Evolutionary conservation across 2,797 vertebrate species (phyloP).

Genomic region (Pipistrellus pygmaeus): DNA sequence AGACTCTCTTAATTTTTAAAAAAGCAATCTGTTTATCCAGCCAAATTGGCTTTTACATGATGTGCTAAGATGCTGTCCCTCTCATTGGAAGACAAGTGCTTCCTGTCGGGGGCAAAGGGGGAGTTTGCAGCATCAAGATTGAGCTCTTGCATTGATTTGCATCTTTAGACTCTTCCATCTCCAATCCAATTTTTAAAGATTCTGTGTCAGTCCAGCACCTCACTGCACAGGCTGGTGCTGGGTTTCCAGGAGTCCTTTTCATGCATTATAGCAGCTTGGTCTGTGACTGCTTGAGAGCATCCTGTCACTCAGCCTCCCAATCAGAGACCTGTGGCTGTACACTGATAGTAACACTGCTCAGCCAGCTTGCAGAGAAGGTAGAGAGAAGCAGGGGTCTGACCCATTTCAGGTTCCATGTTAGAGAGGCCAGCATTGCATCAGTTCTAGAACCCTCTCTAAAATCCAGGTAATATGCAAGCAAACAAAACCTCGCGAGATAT

Average conservation of each 20-base stretch:
- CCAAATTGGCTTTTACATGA: neutral
- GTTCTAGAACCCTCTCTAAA: neutral
- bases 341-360: neutral
- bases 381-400: neutral
- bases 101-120: accelerated
- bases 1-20: neutral
- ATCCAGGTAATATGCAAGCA: neutral
- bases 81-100: neutral
- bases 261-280: neutral
- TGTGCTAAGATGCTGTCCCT: neutral
- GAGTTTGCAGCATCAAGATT: accelerated
- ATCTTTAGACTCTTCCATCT: neutral
- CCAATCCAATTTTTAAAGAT: neutral
- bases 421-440: too few relatives aligned
- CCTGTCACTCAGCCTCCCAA: accelerated
- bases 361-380: accelerated
- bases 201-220: accelerated
- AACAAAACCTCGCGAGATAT: neutral
- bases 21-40: neutral
- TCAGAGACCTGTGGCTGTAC: neutral
- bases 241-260: neutral
- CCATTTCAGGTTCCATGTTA: accelerated
- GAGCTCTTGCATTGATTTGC: neutral
- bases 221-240: too few relatives aligned
- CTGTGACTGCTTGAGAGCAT: accelerated